Conservation (phyloP, 2,888 invertebrate genomes). For the Hypselothyrea guttata region DNA sequence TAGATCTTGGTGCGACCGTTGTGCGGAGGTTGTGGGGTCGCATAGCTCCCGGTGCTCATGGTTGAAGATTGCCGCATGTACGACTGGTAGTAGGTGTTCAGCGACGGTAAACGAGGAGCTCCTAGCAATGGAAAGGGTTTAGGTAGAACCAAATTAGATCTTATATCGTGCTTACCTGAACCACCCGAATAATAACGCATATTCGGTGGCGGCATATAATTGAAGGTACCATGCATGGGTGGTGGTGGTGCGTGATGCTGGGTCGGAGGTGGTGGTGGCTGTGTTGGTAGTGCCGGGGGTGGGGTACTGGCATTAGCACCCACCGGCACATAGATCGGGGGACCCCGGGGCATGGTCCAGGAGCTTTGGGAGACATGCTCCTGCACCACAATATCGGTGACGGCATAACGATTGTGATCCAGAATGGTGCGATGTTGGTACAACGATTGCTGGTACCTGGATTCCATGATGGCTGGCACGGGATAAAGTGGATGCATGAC, state of each 20-base stretch:
- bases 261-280: conserved; percentile 1
- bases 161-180: conserved; percentile 31
- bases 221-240: conserved; percentile 2
- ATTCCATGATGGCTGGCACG: conserved; percentile 46
- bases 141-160: background rate
- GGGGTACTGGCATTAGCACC: background rate
- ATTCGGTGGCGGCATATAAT: conserved; percentile 29
- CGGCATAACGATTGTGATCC: conserved; percentile 50
- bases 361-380: conserved; percentile 59
- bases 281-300: too few species aligned
- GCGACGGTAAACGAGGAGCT: conserved; percentile 46
- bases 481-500: conserved; percentile 46
- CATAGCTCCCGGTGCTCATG: too few species aligned
- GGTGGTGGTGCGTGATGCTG: background rate
- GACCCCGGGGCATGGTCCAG: conserved; percentile 37
- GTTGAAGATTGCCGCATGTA: too few species aligned
- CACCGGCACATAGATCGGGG: conserved; percentile 6
- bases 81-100: conserved; percentile 42
- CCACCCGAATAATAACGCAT: conserved; percentile 48
- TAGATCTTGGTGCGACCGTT: too few species aligned
- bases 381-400: conserved; percentile 55
- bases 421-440: conserved; percentile 61
- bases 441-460: conserved; percentile 55
- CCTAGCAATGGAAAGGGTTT: background rate
- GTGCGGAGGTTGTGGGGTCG: too few species aligned